phyloP scores from a whole-genome alignment of 2,797 vertebrate genomes.

The Artibeus lituratus region DNA sequence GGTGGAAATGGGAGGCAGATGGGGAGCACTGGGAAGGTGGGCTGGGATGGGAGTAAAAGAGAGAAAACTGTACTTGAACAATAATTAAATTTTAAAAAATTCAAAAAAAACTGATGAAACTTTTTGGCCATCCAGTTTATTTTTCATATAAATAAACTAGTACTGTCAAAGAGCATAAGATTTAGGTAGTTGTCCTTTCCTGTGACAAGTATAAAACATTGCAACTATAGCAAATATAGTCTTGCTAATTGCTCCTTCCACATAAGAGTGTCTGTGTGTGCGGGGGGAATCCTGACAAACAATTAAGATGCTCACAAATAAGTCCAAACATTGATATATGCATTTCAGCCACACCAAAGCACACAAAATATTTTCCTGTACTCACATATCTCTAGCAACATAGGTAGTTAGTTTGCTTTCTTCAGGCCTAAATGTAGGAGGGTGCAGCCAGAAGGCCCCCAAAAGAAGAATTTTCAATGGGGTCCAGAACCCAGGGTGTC shows the following conservation, averaged over 20 bases:
- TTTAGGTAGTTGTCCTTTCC: not conserved
- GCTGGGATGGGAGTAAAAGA: too few relatives aligned
- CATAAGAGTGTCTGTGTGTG: not conserved
- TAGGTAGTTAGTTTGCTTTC: not conserved
- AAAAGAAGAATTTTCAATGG: too few relatives aligned
- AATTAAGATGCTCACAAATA: not conserved
- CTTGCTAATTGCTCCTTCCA: not conserved
- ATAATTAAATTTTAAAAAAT: too few relatives aligned
- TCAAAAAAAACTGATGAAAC: too few relatives aligned
- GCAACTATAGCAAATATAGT: not conserved
- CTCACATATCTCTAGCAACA: not conserved
- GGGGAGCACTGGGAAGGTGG: too few relatives aligned
- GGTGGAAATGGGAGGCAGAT: too few relatives aligned
- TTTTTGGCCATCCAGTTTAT: not conserved
- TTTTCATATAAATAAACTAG: not conserved
- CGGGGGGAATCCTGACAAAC: not conserved
- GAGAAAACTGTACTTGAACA: too few relatives aligned
- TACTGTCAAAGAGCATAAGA: not conserved
- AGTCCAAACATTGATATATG: not conserved
- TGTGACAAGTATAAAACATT: not conserved
- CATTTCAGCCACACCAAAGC: not conserved
- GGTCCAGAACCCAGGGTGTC: too few relatives aligned
- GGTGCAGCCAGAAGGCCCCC: too few relatives aligned
- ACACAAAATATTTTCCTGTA: not conserved
- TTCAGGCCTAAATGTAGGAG: not conserved